Evolutionary conservation across 30 jellyfish, hydroid and myxozoan species (phyloP).

Genomic region (Nemopilema nomurai): DNA sequence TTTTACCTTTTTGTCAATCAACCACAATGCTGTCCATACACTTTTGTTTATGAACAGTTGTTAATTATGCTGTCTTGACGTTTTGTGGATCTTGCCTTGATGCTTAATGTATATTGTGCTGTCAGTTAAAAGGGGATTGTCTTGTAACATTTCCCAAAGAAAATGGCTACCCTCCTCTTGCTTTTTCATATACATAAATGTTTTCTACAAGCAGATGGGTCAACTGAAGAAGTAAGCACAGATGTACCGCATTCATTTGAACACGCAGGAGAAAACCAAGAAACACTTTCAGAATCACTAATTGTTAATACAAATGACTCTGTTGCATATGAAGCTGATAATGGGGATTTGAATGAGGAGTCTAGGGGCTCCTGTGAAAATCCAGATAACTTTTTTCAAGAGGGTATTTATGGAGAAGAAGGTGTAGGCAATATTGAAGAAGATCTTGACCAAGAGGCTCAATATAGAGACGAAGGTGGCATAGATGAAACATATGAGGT

Average conservation of each 20-base stretch:
- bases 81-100: not conserved
- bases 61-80: too few species aligned
- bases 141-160: not conserved
- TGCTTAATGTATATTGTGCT: not conserved
- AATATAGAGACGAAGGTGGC: conserved; percentile 20
- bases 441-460: not conserved
- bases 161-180: not conserved
- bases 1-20: not conserved
- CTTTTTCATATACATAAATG: conserved; percentile 29
- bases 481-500: conserved; percentile 20
- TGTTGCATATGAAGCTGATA: conserved; percentile 33
- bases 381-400: conserved; percentile 37
- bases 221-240: conserved; percentile 14
- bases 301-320: conserved; percentile 55
- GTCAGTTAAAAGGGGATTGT: not conserved
- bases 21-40: not conserved
- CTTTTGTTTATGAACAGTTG: too few species aligned
- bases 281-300: conserved; percentile 46
- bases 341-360: not conserved
- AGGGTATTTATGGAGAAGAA: conserved; percentile 27
- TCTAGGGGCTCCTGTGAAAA: not conserved
- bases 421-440: conserved; percentile 6
- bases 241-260: conserved; percentile 1
- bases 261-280: not conserved
- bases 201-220: conserved; percentile 76